Conservation (phyloP, 2,888 invertebrate species). For the Mystacides longicornis region DNA sequence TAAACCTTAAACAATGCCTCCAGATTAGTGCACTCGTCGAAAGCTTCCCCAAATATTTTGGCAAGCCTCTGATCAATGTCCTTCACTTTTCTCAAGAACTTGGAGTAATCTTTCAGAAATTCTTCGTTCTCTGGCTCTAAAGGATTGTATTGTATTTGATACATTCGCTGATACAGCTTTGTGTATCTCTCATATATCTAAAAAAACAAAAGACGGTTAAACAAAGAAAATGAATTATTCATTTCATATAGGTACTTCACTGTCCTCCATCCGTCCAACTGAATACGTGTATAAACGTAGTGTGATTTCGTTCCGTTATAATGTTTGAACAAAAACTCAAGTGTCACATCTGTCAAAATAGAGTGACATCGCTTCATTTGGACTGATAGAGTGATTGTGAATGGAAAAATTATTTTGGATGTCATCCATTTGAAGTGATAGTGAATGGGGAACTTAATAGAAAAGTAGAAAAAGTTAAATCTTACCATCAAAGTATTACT, state of each 20-base stretch:
- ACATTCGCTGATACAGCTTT: conserved; percentile 31
- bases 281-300: too few species aligned
- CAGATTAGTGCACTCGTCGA: conserved; percentile 63
- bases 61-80: conserved; percentile 74
- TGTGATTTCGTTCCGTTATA: too few species aligned
- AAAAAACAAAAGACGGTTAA: conserved; percentile 6
- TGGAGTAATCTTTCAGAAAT: conserved; percentile 58
- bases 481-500: conserved; percentile 43
- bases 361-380: too few species aligned
- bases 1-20: conserved; percentile 42
- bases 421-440: too few species aligned
- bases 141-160: conserved; percentile 63
- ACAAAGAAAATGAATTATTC: too few species aligned
- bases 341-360: too few species aligned
- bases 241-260: too few species aligned
- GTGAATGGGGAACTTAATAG: too few species aligned
- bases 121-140: conserved; percentile 59
- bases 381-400: too few species aligned
- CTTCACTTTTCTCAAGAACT: conserved; percentile 54
- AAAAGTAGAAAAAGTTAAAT: neutral
- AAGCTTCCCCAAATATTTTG: conserved; percentile 70
- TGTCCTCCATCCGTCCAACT: too few species aligned
- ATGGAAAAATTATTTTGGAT: too few species aligned
- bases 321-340: too few species aligned
- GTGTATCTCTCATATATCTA: conserved; percentile 32